Evolutionary conservation across 2,113 vertebrate species (phyloP).

Genomic region (Gracilinanus agilis): DNA sequence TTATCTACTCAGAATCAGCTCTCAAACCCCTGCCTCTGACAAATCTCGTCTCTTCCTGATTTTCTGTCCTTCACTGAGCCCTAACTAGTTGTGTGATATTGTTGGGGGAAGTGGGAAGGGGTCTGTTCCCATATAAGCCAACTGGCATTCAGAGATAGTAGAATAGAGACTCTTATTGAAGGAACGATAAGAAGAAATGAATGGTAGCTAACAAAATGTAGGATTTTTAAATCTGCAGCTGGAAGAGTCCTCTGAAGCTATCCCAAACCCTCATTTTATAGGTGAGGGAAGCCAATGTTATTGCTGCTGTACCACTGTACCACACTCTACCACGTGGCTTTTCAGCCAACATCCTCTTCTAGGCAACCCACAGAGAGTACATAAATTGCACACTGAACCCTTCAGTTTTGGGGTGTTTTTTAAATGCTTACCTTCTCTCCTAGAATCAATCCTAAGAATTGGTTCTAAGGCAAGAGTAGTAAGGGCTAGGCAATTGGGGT

Average conservation of each 20-base stretch:
- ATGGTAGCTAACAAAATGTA: neutral
- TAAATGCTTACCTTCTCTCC: too few species aligned
- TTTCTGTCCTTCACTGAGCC: neutral
- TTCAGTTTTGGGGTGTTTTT: neutral
- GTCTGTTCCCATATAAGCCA: neutral
- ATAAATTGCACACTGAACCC: neutral
- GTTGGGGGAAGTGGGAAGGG: too few species aligned
- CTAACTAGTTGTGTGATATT: neutral
- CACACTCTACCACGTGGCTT: neutral
- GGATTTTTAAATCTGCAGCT: neutral
- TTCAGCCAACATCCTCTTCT: neutral
- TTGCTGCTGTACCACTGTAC: neutral
- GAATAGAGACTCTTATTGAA: neutral
- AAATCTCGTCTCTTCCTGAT: neutral
- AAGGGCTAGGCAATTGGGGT: too few species aligned
- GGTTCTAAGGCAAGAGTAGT: too few species aligned
- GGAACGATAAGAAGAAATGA: neutral
- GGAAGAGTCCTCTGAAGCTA: neutral
- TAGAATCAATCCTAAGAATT: too few species aligned
- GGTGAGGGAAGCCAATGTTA: neutral
- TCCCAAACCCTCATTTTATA: neutral
- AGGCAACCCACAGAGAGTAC: neutral
- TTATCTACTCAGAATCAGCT: neutral
- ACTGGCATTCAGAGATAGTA: neutral
- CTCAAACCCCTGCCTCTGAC: neutral